These are phyloP conservation scores for Danaus plexippus DNA, from an alignment of 1,140 invertebrate species.

Conservation along the genomic window DNA sequence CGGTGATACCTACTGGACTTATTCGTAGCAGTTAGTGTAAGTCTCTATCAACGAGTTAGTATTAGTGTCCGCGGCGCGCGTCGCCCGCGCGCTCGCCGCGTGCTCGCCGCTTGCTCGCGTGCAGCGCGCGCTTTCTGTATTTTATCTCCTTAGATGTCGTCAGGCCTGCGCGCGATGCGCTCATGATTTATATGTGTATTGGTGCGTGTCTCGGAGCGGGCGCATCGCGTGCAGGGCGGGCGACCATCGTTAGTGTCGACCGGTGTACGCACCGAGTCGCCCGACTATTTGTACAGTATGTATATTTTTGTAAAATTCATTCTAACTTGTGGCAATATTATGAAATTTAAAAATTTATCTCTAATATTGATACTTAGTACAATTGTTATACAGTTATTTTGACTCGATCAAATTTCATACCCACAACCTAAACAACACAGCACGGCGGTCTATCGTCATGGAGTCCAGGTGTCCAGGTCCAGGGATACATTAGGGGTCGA, in stretches of 20 bases:
- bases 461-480: neutral
- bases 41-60: conserved; percentile 68
- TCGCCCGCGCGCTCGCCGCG: conserved; percentile 5
- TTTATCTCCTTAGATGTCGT: too few species aligned
- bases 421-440: neutral
- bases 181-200: conserved; percentile 3
- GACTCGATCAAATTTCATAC: conserved; percentile 6
- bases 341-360: conserved; percentile 57
- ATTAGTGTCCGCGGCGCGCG: conserved; percentile 33
- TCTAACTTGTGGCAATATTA: conserved; percentile 66
- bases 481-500: too few species aligned
- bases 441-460: neutral
- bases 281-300: conserved; percentile 64
- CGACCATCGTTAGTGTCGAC: conserved; percentile 24
- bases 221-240: neutral
- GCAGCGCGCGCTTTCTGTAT: conserved; percentile 1
- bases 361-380: conserved; percentile 59
- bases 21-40: conserved; percentile 31
- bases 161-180: neutral
- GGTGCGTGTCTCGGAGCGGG: conserved; percentile 6
- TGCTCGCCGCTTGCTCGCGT: neutral
- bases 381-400: conserved; percentile 47
- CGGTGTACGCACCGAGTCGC: conserved; percentile 47
- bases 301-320: conserved; percentile 70
- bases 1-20: too few species aligned